A percentile compares a stretch with the other conserved stretches of the same genome.
Conservation (phyloP, 1,140 invertebrate species). For the Aphis craccivora region DNA sequence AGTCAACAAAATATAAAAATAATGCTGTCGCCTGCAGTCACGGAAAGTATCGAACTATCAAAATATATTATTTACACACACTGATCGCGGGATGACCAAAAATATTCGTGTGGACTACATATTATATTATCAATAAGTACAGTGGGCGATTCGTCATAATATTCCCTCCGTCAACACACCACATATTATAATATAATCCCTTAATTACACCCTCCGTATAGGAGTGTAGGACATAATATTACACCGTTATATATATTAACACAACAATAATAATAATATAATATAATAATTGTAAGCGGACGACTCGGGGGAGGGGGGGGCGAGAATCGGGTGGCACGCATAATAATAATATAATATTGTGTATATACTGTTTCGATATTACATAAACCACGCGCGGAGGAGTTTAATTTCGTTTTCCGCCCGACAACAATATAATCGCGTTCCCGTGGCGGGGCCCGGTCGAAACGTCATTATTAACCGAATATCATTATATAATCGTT, state of each 20-base stretch:
- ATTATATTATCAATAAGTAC: too few species aligned
- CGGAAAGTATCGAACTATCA: not conserved
- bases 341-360: not conserved
- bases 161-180: not conserved
- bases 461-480: constrained; percentile 39
- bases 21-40: not conserved
- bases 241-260: not conserved
- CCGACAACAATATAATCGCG: constrained; percentile 40
- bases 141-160: not conserved
- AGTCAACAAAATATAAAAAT: too few species aligned
- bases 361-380: constrained; percentile 11
- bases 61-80: constrained; percentile 2
- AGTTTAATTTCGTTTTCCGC: constrained; percentile 39
- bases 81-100: not conserved
- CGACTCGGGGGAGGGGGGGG: not conserved
- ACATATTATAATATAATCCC: not conserved
- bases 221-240: not conserved
- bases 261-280: constrained; percentile 13
- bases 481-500: constrained; percentile 9
- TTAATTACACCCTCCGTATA: not conserved
- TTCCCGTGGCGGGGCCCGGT: not conserved
- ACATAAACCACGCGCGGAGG: not conserved
- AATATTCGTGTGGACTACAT: not conserved
- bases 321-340: not conserved
- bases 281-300: not conserved